Percentiles rank a stretch among this genome's conserved stretches.
phyloP scores from a whole-genome alignment of 2,888 invertebrate species.

The Pseudeuparius sepicola region DNA sequence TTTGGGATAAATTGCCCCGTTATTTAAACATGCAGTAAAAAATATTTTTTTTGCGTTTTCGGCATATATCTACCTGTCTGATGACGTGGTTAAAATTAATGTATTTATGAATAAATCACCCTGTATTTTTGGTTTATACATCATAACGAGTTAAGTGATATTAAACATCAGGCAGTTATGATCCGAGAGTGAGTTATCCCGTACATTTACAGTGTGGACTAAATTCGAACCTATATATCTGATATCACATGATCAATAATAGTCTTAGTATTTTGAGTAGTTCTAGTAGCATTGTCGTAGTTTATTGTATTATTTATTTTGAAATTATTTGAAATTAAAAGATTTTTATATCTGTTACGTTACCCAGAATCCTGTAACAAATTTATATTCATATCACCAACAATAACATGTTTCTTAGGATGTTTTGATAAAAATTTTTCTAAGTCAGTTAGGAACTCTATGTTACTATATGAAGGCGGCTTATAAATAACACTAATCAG shows the following conservation, averaged over 20 bases:
- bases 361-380: background rate
- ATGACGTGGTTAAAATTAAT: too few relatives aligned
- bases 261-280: background rate
- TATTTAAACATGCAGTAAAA: too few relatives aligned
- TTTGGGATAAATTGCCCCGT: too few relatives aligned
- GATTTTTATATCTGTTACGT: background rate
- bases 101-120: too few relatives aligned
- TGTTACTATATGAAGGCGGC: conserved; percentile 1
- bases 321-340: conserved; percentile 1
- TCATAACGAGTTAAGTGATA: too few relatives aligned
- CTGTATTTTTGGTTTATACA: too few relatives aligned
- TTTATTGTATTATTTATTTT: background rate
- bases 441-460: background rate
- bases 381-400: background rate
- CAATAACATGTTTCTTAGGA: background rate
- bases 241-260: background rate
- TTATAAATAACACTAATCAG: conserved; percentile 1
- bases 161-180: too few relatives aligned
- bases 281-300: background rate
- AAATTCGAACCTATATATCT: too few relatives aligned
- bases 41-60: too few relatives aligned
- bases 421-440: background rate
- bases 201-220: too few relatives aligned
- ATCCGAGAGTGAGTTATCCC: too few relatives aligned
- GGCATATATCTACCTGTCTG: too few relatives aligned